These are phyloP conservation scores for Drosophila prolongata DNA, from an alignment of 2,888 invertebrate genomes.

Conservation along the genomic window DNA sequence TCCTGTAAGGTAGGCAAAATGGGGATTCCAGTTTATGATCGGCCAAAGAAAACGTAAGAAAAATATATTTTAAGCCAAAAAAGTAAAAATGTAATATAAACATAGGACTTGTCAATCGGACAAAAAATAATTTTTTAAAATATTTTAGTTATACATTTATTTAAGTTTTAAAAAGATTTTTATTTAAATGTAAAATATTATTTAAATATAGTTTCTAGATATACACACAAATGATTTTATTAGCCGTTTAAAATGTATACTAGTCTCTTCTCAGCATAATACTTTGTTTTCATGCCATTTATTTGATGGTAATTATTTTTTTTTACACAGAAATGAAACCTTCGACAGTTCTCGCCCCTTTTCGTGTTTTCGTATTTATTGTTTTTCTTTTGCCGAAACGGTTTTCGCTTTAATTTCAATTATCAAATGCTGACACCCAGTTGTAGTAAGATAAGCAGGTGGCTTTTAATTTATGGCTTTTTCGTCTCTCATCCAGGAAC, in stretches of 20 bases:
- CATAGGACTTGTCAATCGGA: too few species aligned
- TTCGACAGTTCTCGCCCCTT: neutral
- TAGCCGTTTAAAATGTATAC: neutral
- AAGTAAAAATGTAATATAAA: too few species aligned
- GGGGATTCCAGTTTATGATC: neutral
- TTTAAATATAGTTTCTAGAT: too few species aligned
- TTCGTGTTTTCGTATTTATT: neutral
- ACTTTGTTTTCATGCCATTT: neutral
- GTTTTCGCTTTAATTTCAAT: slow-evolving; percentile 18
- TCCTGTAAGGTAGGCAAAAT: neutral
- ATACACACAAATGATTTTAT: neutral
- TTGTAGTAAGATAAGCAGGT: slow-evolving; percentile 6
- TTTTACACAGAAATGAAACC: neutral
- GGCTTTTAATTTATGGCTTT: slow-evolving; percentile 57
- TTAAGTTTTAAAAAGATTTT: too few species aligned
- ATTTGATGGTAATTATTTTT: neutral
- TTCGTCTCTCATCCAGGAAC: slow-evolving; percentile 52
- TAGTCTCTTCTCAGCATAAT: neutral
- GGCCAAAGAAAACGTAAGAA: too few species aligned
- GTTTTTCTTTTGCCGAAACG: slow-evolving; percentile 5
- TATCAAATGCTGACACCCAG: slow-evolving; percentile 4
- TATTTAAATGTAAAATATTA: too few species aligned
- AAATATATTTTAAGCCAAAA: too few species aligned
- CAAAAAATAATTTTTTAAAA: too few species aligned
- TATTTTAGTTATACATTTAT: too few species aligned